Evolutionary conservation across 2,888 invertebrate species (phyloP).

Genomic region (Sesia bembeciformis): DNA sequence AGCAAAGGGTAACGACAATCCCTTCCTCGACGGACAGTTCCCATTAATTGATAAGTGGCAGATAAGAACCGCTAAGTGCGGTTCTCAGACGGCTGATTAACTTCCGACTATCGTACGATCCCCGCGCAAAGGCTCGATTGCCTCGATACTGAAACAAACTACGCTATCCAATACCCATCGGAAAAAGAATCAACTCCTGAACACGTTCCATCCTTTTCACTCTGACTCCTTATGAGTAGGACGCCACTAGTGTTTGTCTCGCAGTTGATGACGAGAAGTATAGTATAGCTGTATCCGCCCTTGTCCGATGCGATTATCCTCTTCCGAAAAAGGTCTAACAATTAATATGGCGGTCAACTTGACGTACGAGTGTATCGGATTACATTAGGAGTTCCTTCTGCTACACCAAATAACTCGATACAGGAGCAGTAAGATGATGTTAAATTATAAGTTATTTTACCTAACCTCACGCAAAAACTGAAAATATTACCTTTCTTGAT

Average conservation of each 20-base stretch:
- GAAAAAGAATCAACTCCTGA: too few relatives aligned
- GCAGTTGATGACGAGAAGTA: neutral
- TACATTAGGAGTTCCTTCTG: too few relatives aligned
- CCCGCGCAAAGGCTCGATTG: neutral
- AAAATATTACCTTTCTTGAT: too few relatives aligned
- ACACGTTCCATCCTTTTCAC: neutral
- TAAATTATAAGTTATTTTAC: too few relatives aligned
- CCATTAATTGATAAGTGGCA: neutral
- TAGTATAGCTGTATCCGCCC: neutral
- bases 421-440: too few relatives aligned
- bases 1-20: neutral
- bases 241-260: neutral
- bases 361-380: too few relatives aligned
- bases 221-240: neutral
- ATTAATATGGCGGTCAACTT: neutral
- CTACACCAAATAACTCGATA: too few relatives aligned
- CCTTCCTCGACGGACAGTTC: neutral
- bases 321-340: neutral
- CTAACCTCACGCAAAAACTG: too few relatives aligned
- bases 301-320: neutral
- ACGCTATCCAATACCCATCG: neutral
- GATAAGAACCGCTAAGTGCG: slow-evolving; percentile 1
- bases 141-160: neutral
- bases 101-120: neutral
- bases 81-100: neutral